Evolutionary conservation across 2,888 invertebrate species (phyloP).

Genomic region (Nasonovia ribisnigri): DNA sequence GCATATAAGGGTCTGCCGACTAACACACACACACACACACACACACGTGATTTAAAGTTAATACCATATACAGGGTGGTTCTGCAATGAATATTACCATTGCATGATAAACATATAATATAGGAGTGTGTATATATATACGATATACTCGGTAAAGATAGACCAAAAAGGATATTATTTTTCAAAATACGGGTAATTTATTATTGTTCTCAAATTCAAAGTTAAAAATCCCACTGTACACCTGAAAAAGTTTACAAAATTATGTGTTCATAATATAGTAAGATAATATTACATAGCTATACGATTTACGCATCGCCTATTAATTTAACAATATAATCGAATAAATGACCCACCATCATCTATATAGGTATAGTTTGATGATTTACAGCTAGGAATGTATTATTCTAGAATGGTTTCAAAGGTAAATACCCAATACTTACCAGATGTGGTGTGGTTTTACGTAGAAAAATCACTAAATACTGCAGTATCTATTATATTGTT

Average conservation of each 20-base stretch:
- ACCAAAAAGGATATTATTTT: neutral
- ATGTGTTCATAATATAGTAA: neutral
- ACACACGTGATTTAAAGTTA: slow-evolving; percentile 42
- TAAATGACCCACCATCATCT: neutral
- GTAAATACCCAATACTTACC: too few relatives aligned
- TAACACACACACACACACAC: neutral
- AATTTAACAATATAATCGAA: too few relatives aligned
- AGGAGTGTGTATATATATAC: too few relatives aligned
- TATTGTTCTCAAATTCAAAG: neutral
- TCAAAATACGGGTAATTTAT: neutral
- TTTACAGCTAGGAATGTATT: too few relatives aligned
- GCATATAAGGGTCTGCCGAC: slow-evolving; percentile 57
- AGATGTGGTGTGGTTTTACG: too few relatives aligned
- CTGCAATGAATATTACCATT: neutral
- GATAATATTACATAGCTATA: too few relatives aligned
- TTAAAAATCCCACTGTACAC: neutral
- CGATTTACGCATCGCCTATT: too few relatives aligned
- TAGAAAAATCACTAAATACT: neutral
- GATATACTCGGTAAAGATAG: neutral
- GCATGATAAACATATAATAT: too few relatives aligned
- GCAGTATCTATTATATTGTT: too few relatives aligned
- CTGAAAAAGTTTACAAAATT: neutral
- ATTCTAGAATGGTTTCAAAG: too few relatives aligned
- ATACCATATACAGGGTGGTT: slow-evolving; percentile 17
- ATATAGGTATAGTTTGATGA: too few relatives aligned